Conservation (phyloP, 2,888 invertebrate genomes). For the Yponomeuta evonymella region DNA sequence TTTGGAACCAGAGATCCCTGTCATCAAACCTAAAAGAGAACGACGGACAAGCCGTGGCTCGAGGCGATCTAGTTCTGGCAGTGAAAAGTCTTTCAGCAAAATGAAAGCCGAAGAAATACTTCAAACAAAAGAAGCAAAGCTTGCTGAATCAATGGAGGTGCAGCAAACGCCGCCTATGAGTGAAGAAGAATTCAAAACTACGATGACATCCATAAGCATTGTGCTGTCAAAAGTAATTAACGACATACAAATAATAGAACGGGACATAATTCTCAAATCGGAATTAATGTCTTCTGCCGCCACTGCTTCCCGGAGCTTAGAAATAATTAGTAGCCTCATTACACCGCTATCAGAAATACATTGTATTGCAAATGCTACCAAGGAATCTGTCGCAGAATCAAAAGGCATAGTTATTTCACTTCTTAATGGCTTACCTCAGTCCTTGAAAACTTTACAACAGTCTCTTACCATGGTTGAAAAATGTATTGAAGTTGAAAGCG, state of each 20-base stretch:
- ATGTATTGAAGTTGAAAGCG: slow-evolving; percentile 81
- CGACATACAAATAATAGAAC: slow-evolving; percentile 77
- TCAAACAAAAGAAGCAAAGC: slow-evolving; percentile 16
- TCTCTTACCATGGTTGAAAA: slow-evolving; percentile 80
- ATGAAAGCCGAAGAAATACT: slow-evolving; percentile 44
- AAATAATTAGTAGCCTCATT: slow-evolving; percentile 78
- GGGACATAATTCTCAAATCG: slow-evolving; percentile 79
- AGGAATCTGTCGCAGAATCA: slow-evolving; percentile 54
- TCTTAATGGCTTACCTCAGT: slow-evolving; percentile 73
- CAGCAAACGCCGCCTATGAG: slow-evolving; percentile 25
- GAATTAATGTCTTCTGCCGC: slow-evolving; percentile 80
- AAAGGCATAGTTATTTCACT: slow-evolving; percentile 66
- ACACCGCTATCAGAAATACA: slow-evolving; percentile 80
- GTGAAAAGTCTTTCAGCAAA: slow-evolving; percentile 66
- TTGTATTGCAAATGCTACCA: slow-evolving; percentile 73
- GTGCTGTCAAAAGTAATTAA: slow-evolving; percentile 68
- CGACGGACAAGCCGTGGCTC: slow-evolving; percentile 63
- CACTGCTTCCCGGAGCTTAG: slow-evolving; percentile 80
- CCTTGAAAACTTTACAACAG: slow-evolving; percentile 79
- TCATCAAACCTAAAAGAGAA: slow-evolving; percentile 41
- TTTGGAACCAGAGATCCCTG: slow-evolving; percentile 29
- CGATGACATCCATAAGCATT: slow-evolving; percentile 36
- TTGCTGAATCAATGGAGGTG: background rate
- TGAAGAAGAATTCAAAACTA: slow-evolving; percentile 42
- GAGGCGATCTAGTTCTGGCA: slow-evolving; percentile 58